Evolutionary conservation across 1,140 invertebrate species (phyloP).

Genomic region (Meteorus sp.): DNA sequence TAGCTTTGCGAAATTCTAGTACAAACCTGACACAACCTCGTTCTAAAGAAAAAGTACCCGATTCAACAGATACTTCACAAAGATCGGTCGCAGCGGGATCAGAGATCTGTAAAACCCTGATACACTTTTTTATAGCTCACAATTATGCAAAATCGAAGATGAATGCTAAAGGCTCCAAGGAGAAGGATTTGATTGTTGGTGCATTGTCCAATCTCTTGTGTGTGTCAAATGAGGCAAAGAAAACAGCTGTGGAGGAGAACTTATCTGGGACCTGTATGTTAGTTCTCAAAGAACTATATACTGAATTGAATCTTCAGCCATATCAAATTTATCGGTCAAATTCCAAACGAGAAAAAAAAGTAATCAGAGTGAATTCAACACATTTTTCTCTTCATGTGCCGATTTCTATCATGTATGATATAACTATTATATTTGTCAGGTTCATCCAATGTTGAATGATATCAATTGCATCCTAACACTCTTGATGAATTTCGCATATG

Average conservation of each 20-base stretch:
- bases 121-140: constrained; percentile 56
- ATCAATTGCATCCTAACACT: constrained; percentile 54
- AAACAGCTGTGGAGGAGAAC: constrained; percentile 47
- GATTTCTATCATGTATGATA: constrained; percentile 8
- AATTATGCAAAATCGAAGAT: constrained; percentile 47
- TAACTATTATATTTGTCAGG: constrained; percentile 36
- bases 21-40: constrained; percentile 20
- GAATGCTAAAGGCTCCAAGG: constrained; percentile 38
- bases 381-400: constrained; percentile 16
- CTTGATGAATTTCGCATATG: constrained; percentile 60
- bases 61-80: constrained; percentile 7
- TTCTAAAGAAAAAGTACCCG: constrained; percentile 5
- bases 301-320: constrained; percentile 58
- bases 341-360: constrained; percentile 50
- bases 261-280: constrained; percentile 49
- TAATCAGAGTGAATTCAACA: constrained; percentile 24
- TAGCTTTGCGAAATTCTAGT: constrained; percentile 33
- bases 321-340: constrained; percentile 51
- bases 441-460: constrained; percentile 56
- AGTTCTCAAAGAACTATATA: constrained; percentile 55
- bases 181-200: constrained; percentile 50
- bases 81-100: constrained; percentile 39
- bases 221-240: constrained; percentile 56
- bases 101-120: constrained; percentile 54
- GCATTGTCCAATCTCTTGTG: constrained; percentile 57